A percentile compares a stretch with the other conserved stretches of the same genome.
These are phyloP conservation scores for Petroica traversi DNA, from an alignment of 2,113 vertebrate genomes.

Conservation along the genomic window DNA sequence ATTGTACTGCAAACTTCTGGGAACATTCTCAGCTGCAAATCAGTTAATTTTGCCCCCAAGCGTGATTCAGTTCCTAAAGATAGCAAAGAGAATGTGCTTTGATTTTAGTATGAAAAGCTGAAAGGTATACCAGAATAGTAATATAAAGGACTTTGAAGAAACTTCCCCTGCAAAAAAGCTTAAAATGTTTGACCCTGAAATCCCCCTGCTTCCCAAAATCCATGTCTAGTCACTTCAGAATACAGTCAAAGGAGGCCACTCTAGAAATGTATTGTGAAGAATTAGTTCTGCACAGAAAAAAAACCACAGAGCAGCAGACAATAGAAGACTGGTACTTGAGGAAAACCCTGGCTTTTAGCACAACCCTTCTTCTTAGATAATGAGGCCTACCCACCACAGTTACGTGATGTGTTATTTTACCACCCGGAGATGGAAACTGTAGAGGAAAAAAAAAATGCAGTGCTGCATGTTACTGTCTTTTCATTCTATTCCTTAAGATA, in stretches of 20 bases:
- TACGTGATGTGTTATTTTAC: background rate
- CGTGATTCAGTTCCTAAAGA: background rate
- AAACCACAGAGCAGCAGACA: background rate
- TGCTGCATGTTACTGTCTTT: background rate
- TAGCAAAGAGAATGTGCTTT: constrained; percentile 11
- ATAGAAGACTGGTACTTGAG: background rate
- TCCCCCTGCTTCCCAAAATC: constrained; percentile 13
- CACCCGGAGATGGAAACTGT: background rate
- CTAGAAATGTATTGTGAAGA: background rate
- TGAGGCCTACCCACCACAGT: background rate
- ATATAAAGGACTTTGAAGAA: constrained; percentile 26
- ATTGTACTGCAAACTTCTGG: background rate
- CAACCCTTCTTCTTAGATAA: background rate
- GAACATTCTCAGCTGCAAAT: background rate
- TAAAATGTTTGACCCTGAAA: constrained; percentile 31
- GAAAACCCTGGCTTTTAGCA: background rate
- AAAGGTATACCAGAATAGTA: constrained; percentile 18
- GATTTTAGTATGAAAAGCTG: constrained; percentile 36
- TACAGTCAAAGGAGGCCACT: background rate
- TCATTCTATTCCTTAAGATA: background rate
- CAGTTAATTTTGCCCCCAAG: background rate
- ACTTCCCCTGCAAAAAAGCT: constrained; percentile 13
- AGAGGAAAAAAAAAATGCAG: background rate
- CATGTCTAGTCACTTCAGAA: background rate
- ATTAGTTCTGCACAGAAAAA: background rate